Percentiles rank a stretch among this genome's conserved stretches.
These are phyloP conservation scores for Phyto melanocephala DNA, from an alignment of 2,888 invertebrate genomes.

Conservation along the genomic window DNA sequence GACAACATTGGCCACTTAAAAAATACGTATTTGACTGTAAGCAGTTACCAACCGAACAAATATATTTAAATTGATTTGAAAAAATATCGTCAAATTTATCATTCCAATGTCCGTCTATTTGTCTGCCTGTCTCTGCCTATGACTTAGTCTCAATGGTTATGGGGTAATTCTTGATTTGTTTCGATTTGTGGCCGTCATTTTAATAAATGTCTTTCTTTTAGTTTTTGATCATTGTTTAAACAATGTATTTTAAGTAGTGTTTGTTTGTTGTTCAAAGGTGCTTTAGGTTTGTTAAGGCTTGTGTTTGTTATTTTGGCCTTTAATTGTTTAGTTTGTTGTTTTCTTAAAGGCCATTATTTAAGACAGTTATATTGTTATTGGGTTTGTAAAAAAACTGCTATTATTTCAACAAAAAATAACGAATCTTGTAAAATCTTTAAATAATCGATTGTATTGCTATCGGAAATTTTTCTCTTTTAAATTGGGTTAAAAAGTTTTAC, in stretches of 20 bases:
- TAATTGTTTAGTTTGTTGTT: conserved; percentile 52
- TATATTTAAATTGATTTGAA: conserved; percentile 55
- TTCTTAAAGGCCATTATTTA: background rate
- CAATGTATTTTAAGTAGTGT: background rate
- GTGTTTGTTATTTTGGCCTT: conserved; percentile 33
- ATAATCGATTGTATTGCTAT: no score
- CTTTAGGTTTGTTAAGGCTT: conserved; percentile 40
- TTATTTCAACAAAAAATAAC: no score
- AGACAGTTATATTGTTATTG: background rate
- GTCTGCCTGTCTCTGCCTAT: background rate
- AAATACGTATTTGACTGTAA: conserved; percentile 6
- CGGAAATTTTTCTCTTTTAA: no score
- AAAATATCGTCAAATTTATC: conserved; percentile 62
- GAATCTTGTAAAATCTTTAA: no score
- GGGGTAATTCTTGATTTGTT: conserved; percentile 54
- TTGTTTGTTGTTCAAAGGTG: background rate
- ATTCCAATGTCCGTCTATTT: conserved; percentile 29
- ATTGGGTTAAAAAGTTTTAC: no score
- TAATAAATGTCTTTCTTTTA: conserved; percentile 51
- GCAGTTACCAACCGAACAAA: conserved; percentile 38
- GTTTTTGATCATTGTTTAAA: background rate
- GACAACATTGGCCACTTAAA: background rate
- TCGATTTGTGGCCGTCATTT: conserved; percentile 58
- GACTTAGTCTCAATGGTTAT: conserved; percentile 14
- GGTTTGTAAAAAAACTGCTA: background rate